Base-by-base conservation (phyloP, 2,888 invertebrate genomes). In the Enchytraeus crypticus region DNA sequence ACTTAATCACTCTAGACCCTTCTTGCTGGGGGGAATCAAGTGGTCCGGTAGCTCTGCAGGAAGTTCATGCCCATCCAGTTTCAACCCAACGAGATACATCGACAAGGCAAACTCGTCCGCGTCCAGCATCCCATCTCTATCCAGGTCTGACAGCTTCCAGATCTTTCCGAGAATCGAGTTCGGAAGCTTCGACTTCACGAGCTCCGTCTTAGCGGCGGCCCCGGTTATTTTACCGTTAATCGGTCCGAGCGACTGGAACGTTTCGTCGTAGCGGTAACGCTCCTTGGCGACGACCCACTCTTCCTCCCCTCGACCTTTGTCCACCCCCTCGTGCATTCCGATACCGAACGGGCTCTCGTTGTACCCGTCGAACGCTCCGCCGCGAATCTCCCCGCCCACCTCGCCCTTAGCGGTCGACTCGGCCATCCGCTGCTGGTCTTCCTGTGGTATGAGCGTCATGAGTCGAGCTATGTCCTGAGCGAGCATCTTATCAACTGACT, bases 101-200 rank as follows among this genome's bases (percentile, higher is more conserved):
- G 97, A 95, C 66, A 98, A 84, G 30, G 97, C 96, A 82, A 96
- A 98, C 82, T 98, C 98, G 73, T 98, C 97, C n/a, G 85, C 82
- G 81, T 98, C 97, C 72, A 98, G 83, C 82, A 90, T 87, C 43
- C 96, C 96, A 80, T 96, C 96, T 73, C 88, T 87, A 82, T 98
- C 97, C 68, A 95, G 86, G 82, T 98, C 98, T 1, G 97, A 86
- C 66, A 98, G 82, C 81, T 95, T 97, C 97, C 98, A 98, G 73
- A 98, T 91, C 84, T 83, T 84, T 70, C 95, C 92, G 69, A 99
- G 85, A 64, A 96, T 93, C 38, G 91, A 89, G 81, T 98, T 97
- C 3, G 97, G 98, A 74, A 98, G 84, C 82, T 96, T 97, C 32
- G 96, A 96, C 82, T 95, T 96, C 45, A 78, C 73, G 89, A 98